Evolutionary conservation across 2,113 vertebrate species (phyloP).

Genomic region (Varanus salvator): DNA sequence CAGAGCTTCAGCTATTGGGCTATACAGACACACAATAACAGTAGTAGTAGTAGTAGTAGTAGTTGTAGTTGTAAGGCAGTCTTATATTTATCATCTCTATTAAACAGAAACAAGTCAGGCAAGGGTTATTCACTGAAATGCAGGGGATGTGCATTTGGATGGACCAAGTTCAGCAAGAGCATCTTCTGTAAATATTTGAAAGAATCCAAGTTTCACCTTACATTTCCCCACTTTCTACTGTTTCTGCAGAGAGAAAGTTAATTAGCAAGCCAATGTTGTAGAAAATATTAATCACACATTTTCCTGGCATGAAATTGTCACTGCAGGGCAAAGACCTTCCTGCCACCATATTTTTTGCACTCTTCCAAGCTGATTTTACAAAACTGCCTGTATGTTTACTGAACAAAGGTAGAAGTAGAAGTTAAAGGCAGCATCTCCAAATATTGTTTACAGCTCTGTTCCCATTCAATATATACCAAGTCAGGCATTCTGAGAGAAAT

Average conservation of each 20-base stretch:
- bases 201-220: neutral
- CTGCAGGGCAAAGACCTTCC: slow-evolving; percentile 27
- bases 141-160: too few relatives aligned
- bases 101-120: neutral
- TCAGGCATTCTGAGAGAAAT: neutral
- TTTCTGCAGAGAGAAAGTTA: neutral
- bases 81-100: neutral
- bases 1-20: too few relatives aligned
- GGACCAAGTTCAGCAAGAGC: neutral
- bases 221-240: neutral
- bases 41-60: too few relatives aligned
- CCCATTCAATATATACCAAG: neutral
- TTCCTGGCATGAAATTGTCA: slow-evolving; percentile 37
- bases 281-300: slow-evolving; percentile 27
- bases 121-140: neutral
- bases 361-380: slow-evolving; percentile 24
- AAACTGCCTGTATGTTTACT: neutral
- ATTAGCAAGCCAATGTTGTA: slow-evolving; percentile 34
- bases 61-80: too few relatives aligned
- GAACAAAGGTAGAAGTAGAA: neutral
- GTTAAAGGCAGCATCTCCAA: neutral
- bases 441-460: neutral
- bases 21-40: too few relatives aligned
- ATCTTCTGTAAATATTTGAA: neutral
- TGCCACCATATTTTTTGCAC: slow-evolving; percentile 19